phyloP scores from a whole-genome alignment of 2,797 vertebrate genomes.

The Siniperca scherzeri region DNA sequence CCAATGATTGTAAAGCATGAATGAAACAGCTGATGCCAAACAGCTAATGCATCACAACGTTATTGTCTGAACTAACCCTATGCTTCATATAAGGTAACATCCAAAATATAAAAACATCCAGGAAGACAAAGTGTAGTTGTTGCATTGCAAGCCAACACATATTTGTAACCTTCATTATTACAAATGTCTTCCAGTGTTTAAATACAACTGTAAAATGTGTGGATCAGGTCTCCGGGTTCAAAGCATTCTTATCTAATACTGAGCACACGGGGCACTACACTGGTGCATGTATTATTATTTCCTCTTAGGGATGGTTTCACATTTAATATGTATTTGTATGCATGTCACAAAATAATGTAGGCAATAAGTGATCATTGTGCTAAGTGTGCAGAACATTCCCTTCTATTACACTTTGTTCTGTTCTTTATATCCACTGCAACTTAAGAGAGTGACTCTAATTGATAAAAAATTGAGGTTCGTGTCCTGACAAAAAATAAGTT shows the following conservation, averaged over 20 bases:
- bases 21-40: background rate
- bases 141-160: background rate
- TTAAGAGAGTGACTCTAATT: slow-evolving; percentile 27
- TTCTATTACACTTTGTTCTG: slow-evolving; percentile 32
- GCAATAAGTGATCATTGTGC: slow-evolving; percentile 16
- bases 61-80: background rate
- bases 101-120: background rate
- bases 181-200: background rate
- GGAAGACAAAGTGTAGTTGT: background rate
- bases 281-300: slow-evolving; percentile 16
- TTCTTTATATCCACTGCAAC: slow-evolving; percentile 34
- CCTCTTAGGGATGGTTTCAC: background rate
- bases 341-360: slow-evolving; percentile 10
- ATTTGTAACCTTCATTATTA: background rate
- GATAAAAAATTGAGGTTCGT: slow-evolving; percentile 30
- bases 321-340: slow-evolving; percentile 30
- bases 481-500: slow-evolving; percentile 20
- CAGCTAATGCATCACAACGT: background rate
- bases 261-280: background rate
- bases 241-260: background rate
- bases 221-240: no score
- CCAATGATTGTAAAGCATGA: background rate
- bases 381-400: slow-evolving; percentile 32
- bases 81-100: background rate
- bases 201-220: background rate